Percentiles rank a stretch among this genome's conserved stretches.
These are phyloP conservation scores for Eucera pruinosa DNA, from an alignment of 2,888 invertebrate species.

Conservation along the genomic window DNA sequence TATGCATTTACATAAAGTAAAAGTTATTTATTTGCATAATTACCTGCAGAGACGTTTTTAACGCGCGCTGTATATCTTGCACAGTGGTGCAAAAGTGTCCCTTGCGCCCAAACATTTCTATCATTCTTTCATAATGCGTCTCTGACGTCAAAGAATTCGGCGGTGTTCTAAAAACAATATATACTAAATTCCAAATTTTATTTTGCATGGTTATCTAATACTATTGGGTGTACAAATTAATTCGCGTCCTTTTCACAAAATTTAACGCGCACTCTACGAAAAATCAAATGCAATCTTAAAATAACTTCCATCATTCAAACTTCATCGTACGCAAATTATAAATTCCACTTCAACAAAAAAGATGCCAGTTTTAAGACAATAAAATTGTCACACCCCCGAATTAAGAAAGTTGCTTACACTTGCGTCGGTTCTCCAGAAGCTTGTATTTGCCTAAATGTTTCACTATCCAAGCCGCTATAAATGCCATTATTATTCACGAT, in stretches of 20 bases:
- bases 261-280: no score
- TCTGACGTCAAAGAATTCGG: constrained; percentile 92
- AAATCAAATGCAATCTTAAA: no score
- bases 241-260: no score
- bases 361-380: no score
- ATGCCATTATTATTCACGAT: constrained; percentile 99
- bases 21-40: constrained; percentile 24
- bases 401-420: constrained; percentile 91
- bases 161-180: constrained; percentile 88
- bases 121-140: constrained; percentile 95
- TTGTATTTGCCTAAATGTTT: constrained; percentile 90
- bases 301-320: no score
- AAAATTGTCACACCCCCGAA: no score
- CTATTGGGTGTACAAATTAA: not conserved
- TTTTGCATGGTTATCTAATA: not conserved
- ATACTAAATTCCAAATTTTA: not conserved
- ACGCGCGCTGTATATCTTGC: constrained; percentile 90
- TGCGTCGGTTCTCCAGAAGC: constrained; percentile 89
- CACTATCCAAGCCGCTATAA: constrained; percentile 93
- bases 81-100: constrained; percentile 93
- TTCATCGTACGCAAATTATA: no score
- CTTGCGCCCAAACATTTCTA: constrained; percentile 92
- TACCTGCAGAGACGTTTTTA: constrained; percentile 88
- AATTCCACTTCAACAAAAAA: no score
- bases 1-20: no score